Percentiles rank a stretch among this genome's conserved stretches.
Conservation (phyloP, 2,888 invertebrate genomes). For the Molorchus minor region DNA sequence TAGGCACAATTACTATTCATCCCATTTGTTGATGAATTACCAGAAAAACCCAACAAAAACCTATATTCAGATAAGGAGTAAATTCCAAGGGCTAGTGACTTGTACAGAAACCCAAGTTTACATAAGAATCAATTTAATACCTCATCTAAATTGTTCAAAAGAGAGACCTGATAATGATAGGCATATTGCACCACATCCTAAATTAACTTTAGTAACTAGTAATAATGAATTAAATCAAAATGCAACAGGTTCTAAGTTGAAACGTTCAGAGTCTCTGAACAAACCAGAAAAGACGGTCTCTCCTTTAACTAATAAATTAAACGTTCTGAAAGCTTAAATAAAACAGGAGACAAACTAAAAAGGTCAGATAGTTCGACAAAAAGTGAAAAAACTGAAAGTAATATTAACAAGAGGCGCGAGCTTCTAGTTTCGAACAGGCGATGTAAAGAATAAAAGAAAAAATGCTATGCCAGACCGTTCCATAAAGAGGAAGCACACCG, state of each 20-base stretch:
- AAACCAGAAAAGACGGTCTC: constrained; percentile 66
- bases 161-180: constrained; percentile 60
- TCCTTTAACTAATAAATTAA: constrained; percentile 64
- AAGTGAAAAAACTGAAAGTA: constrained; percentile 81
- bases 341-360: constrained; percentile 65
- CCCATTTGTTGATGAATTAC: not conserved
- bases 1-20: not conserved
- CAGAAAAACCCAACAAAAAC: not conserved
- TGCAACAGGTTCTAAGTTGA: constrained; percentile 61
- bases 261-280: constrained; percentile 72
- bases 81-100: not conserved
- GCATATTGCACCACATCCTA: constrained; percentile 49
- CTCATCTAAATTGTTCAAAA: too few relatives aligned
- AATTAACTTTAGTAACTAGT: constrained; percentile 42
- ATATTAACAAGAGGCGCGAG: constrained; percentile 78
- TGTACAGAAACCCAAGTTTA: not conserved
- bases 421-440: constrained; percentile 59
- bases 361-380: constrained; percentile 74
- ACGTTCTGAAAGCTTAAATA: constrained; percentile 71
- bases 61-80: not conserved
- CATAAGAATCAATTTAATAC: not conserved
- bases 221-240: constrained; percentile 51
- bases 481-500: constrained; percentile 90
- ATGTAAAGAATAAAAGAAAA: constrained; percentile 73
- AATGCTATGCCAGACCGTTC: constrained; percentile 83